Base-by-base conservation (phyloP, 2,888 invertebrate genomes). In the Plagodis dolabraria region DNA sequence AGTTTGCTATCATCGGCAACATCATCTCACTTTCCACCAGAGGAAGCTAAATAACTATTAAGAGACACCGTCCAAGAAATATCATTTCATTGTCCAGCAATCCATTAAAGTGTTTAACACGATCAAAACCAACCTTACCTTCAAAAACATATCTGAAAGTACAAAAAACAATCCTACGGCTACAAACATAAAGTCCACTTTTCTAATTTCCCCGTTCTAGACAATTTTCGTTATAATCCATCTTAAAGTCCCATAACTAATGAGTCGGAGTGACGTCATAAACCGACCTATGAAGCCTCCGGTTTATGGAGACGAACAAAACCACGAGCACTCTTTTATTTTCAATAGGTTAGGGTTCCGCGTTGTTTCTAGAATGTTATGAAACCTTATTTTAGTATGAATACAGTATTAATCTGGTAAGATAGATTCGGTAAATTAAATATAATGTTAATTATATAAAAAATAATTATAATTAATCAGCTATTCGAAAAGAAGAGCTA, bases 241-340 rank as follows among this genome's bases (percentile, higher is more conserved):
- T 54, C 52, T 52, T 56, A 55, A 60, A 52, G 43, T 55, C 52
- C 60, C 55, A 52, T 55, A 55, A 52, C 44, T 60, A 55, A 60
- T 60, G 60, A 60, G 44, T 43, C 7, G 43, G 53, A 50, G 47
- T 52, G 60, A 56, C 51, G 52, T 60, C 55, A 46, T 63, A 60
- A 59, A 60, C 59, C 40, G 59, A 47, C 60, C 57, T 54, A 52
- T 40, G 38, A 11, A 57, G 50, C 48, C 56, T 58, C 53, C 65
- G 59, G 69, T 72, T 74, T 72, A 75, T 65, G 74, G 65, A 71
- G 69, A 55, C 68, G 63, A 59, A 72, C 71, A 74, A 74, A 72
- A 67, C 70, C 65, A 50, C 43, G 45, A 34, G 52, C 53, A 64
- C 74, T 71, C 71, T 68, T 76, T 77, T 75, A 69, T 73, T 75